Evolutionary conservation across 2,113 vertebrate genomes (phyloP).

Genomic region (Dicentrarchus labrax): DNA sequence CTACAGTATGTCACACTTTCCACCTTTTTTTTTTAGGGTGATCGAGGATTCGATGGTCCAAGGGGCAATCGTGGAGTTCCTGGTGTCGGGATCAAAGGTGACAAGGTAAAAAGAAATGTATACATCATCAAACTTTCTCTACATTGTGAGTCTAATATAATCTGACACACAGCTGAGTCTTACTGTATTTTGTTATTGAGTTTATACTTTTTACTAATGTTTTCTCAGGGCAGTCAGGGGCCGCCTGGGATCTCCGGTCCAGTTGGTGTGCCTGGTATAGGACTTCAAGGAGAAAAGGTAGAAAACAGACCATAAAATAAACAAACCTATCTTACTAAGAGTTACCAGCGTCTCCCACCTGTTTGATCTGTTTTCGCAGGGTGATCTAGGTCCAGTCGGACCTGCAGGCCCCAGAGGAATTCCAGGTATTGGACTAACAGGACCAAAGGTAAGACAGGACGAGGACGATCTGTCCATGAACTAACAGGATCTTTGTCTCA

Average conservation of each 20-base stretch:
- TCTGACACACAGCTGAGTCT: not conserved
- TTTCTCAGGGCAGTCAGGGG: conserved; percentile 85
- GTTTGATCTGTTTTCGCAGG: conserved; percentile 59
- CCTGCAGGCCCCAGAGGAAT: conserved; percentile 81
- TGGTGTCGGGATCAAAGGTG: conserved; percentile 87
- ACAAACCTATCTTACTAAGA: no score
- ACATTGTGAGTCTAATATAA: not conserved
- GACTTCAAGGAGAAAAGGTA: conserved; percentile 85
- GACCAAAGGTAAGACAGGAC: conserved; percentile 78
- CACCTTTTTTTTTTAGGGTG: conserved; percentile 84
- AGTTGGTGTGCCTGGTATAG: conserved; percentile 76
- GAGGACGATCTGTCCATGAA: not conserved
- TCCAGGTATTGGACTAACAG: conserved; percentile 76
- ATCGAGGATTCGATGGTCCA: conserved; percentile 87
- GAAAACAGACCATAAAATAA: not conserved
- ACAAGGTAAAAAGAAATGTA: conserved; percentile 83
- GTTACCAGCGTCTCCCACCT: not conserved
- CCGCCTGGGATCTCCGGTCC: conserved; percentile 75
- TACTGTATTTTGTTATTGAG: no score
- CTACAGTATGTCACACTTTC: not conserved
- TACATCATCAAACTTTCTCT: not conserved
- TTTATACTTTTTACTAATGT: not conserved
- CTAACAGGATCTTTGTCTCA: not conserved
- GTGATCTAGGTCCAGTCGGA: conserved; percentile 78
- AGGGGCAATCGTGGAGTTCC: conserved; percentile 82